Conservation (phyloP, 2,113 vertebrate species). For the Reinhardtius hippoglossoides region DNA sequence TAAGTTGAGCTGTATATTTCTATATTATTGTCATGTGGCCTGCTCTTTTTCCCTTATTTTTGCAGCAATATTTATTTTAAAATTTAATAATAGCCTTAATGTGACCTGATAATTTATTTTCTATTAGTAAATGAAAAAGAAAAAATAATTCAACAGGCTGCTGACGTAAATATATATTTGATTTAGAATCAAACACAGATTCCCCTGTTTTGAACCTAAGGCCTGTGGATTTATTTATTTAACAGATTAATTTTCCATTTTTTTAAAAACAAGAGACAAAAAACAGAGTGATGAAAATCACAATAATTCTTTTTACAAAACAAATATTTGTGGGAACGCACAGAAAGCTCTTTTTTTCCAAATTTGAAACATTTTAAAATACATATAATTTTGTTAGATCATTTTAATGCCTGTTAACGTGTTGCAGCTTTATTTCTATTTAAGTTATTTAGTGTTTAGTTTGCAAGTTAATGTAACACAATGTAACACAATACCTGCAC, state of each 20-base stretch:
- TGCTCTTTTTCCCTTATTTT: not conserved
- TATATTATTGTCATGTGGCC: conserved; percentile 6
- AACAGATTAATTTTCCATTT: not conserved
- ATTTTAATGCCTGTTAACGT: too few species aligned
- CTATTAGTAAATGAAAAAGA: not conserved
- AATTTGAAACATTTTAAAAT: not conserved
- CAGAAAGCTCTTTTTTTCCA: not conserved
- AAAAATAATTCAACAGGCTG: not conserved
- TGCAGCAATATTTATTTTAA: too few species aligned
- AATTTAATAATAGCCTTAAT: not conserved
- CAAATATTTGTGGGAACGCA: not conserved
- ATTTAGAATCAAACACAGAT: not conserved
- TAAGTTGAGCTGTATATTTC: not conserved
- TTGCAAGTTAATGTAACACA: too few species aligned
- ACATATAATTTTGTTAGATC: not conserved
- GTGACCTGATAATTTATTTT: not conserved
- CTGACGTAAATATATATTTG: not conserved
- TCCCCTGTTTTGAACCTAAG: not conserved
- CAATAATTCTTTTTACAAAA: not conserved
- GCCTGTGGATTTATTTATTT: not conserved
- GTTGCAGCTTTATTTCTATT: not conserved
- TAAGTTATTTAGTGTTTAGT: not conserved
- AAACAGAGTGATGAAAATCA: not conserved
- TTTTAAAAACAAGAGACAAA: not conserved
- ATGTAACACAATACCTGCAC: not conserved